Base-by-base conservation (phyloP, 1,140 invertebrate species). In the Theocolax elegans region DNA sequence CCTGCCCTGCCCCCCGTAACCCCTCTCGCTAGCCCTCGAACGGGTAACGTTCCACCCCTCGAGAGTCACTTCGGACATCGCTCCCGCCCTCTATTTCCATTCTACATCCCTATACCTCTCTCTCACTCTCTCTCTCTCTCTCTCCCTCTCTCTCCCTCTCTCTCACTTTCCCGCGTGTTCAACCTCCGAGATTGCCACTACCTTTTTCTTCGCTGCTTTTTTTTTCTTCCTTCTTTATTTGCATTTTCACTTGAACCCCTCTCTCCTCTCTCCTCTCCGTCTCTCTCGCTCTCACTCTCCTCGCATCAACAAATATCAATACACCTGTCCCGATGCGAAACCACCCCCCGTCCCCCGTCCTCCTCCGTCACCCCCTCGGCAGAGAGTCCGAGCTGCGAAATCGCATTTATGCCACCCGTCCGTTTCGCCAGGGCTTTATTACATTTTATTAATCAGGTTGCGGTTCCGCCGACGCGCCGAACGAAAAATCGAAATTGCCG, bases 11-110 rank as follows among this genome's bases (percentile, higher is more conserved):
- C 46, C 31, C 70, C 49, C 66, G 46, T 27, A n/a, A n/a, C 70
- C 73, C n/a, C 46, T 62, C 59, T 38, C 15, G 62, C 48, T 59
- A 17, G 54, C 54, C 62, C 51, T 29, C 38, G 13, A 48, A 31
- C 25, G 25, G 44, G 25, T 25, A 35, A 46, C 66, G 73, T 38
- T 58, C 53, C 51, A 66, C 64, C 51, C 51, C 58, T 60, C 67
- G 67, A 69, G 51, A 70, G 42, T 58, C 67, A 44, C 59, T 64
- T 46, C 59, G 59, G 49, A 69, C 59, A 42, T 53, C 44, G 44
- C 66, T 17, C 21, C 6, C 31, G 31, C 29, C 21, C 46, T 51
- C 54, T 17, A 44, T 25, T 25, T 17, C 44, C 29, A 21, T 49
- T 44, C n/a, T 54, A 25, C n/a, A 35, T 51, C 62, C 68, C 60